Percentiles rank a stretch among this genome's conserved stretches.
Evolutionary conservation across 2,888 invertebrate species (phyloP).

Genomic region (Cephalotes varians): DNA sequence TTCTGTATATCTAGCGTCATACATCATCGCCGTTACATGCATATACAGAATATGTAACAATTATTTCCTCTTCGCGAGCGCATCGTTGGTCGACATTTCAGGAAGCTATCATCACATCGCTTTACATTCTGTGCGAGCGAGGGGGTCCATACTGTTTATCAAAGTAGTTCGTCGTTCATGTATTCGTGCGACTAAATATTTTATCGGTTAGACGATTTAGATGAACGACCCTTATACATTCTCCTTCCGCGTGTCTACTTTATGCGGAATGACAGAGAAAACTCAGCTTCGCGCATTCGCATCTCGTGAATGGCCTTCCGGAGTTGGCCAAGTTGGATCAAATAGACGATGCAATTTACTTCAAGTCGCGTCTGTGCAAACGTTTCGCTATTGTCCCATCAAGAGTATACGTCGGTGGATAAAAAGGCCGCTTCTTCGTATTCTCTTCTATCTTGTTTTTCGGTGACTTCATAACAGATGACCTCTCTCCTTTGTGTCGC

Average conservation of each 20-base stretch:
- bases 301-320: not conserved
- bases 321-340: conserved; percentile 32
- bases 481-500: not conserved
- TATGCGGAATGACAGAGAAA: conserved; percentile 13
- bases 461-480: not conserved
- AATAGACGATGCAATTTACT: conserved; percentile 50
- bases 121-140: conserved; percentile 7
- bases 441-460: not conserved
- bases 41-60: conserved; percentile 38
- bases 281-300: conserved; percentile 19
- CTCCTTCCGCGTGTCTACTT: not conserved
- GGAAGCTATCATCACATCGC: conserved; percentile 19
- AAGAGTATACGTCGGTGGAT: not conserved
- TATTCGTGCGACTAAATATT: conserved; percentile 29
- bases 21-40: conserved; percentile 36
- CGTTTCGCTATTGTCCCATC: not conserved
- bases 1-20: conserved; percentile 42
- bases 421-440: not conserved
- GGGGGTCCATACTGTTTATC: conserved; percentile 13
- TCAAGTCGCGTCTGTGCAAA: conserved; percentile 24
- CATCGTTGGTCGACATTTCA: conserved; percentile 28
- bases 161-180: conserved; percentile 1
- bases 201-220: conserved; percentile 19
- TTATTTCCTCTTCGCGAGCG: conserved; percentile 42
- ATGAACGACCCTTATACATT: conserved; percentile 9